Conservation (phyloP, 1,140 invertebrate genomes). For the Habropoda laboriosa region DNA sequence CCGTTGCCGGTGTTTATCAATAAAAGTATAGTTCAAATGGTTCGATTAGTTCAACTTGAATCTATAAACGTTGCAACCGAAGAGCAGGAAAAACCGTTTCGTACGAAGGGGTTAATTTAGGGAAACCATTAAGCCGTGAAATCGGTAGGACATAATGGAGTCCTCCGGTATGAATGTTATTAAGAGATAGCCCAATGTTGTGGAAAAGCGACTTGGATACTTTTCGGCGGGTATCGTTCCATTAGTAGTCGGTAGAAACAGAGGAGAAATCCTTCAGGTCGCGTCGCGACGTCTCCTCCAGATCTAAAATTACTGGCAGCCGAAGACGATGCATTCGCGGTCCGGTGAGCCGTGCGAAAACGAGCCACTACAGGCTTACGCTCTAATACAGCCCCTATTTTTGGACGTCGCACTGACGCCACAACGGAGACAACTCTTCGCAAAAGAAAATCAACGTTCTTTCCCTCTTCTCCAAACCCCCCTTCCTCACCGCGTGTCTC, state of each 20-base stretch:
- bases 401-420: conserved; percentile 54
- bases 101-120: not conserved
- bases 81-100: too few relatives aligned
- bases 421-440: conserved; percentile 39
- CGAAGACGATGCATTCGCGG: conserved; percentile 66
- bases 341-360: conserved; percentile 63
- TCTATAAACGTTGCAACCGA: too few relatives aligned
- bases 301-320: conserved; percentile 69
- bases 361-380: conserved; percentile 61
- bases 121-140: not conserved
- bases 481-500: not conserved
- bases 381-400: conserved; percentile 64
- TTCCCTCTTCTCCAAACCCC: not conserved
- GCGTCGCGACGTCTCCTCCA: conserved; percentile 54
- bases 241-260: not conserved
- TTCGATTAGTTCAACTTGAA: not conserved
- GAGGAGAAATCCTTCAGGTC: conserved; percentile 34
- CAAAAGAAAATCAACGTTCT: conserved; percentile 45
- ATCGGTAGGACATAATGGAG: not conserved
- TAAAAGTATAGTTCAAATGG: too few relatives aligned
- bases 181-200: not conserved
- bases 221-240: not conserved
- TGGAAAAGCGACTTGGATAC: not conserved
- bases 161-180: not conserved
- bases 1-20: too few relatives aligned